Percentiles rank a stretch among this genome's conserved stretches.
phyloP scores from a whole-genome alignment of 2,113 vertebrate species.

The Pongo abelii region DNA sequence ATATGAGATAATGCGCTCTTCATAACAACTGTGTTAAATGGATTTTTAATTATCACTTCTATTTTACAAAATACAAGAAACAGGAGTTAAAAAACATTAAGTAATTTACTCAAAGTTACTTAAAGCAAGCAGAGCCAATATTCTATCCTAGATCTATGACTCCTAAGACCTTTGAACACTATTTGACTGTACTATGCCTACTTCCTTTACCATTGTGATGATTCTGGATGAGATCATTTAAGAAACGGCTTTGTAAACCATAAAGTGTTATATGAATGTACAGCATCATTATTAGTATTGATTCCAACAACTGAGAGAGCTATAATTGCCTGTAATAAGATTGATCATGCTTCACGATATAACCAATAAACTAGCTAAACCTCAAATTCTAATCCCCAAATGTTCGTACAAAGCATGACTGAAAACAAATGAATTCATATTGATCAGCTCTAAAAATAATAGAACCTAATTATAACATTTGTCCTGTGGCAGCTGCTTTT shows the following conservation, averaged over 20 bases:
- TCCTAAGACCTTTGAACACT: not conserved
- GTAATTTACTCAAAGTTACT: not conserved
- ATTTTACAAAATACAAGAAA: not conserved
- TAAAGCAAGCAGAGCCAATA: not conserved
- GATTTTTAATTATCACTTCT: not conserved
- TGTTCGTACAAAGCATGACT: not conserved
- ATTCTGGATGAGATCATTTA: not conserved
- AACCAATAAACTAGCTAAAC: not conserved
- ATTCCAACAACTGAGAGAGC: not conserved
- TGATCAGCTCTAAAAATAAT: not conserved
- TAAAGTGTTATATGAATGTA: not conserved
- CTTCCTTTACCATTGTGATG: not conserved
- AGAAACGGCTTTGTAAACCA: not conserved
- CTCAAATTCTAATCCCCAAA: constrained; percentile 12
- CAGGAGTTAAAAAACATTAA: not conserved
- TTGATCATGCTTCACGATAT: not conserved
- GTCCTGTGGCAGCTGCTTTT: not conserved
- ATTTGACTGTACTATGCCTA: not conserved
- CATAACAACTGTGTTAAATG: not conserved
- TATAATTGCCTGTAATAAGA: not conserved
- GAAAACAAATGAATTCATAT: constrained; percentile 7
- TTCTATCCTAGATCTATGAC: not conserved
- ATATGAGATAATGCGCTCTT: not conserved
- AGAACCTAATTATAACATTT: not conserved
- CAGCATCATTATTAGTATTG: not conserved